Evolutionary conservation across 2,888 invertebrate species (phyloP), one percentile per base, ranked within the genome.

Genomic region (Drosophila stalkeri): DNA sequence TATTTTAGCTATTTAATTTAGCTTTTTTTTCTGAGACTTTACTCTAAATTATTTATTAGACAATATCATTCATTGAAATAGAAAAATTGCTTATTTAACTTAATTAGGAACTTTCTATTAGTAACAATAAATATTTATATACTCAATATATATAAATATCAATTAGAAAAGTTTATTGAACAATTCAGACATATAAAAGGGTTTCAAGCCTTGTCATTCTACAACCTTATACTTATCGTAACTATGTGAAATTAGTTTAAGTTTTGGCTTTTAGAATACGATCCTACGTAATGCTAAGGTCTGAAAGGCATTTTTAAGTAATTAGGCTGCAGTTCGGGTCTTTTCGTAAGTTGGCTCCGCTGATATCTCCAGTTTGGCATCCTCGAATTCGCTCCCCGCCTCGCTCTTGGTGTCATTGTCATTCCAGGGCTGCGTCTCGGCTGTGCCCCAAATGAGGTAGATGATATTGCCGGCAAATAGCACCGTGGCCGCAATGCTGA

Each of bases 391-490:
- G 41, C 67, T 67, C 6, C 20, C 43, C 3, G 62, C 27, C 7
- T 73, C 68, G 20, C 44, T 46, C 3, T 41, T 59, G 1, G 59
- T 94, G 81, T 96, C 95, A 3, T 27, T 59, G 63, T 80, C 72
- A 5, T 84, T 89, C 97, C 97, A 97, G 0, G 94, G 91, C 87
- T 97, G 97, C 9, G 94, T 93, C 67, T 95, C 93, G 2, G 95
- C 95, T n/a, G 95, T 95, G 18, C 95, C 95, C 91, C 96, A 96
- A 9, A 96, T 90, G 3, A 96, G 86, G 90, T 96, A 97, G 84
- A 96, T 94, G 16, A 96, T 91, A 86, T 96, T 96, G 11, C 96
- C 95, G 33, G 95, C 90, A 67, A 96, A 94, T 84, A 96, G 96
- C 8, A 96, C 92, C 11, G 93, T 94, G 1, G 96, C 95, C 0